These are phyloP conservation scores for Mesaphorura yosii DNA, from an alignment of 1,140 invertebrate genomes.

Conservation along the genomic window DNA sequence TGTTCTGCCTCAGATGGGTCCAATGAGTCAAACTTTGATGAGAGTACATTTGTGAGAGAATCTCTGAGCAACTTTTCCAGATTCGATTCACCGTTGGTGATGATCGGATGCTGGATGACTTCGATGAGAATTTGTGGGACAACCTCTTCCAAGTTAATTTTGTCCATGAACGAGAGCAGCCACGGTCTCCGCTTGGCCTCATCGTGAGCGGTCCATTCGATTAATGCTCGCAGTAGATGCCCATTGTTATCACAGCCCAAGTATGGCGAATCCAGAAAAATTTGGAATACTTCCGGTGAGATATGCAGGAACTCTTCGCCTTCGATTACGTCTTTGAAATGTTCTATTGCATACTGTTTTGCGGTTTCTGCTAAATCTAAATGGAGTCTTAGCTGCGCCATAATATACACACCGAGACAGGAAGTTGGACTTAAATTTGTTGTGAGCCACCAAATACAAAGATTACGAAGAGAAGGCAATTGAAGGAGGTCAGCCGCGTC, in stretches of 20 bases:
- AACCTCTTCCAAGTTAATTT: slow-evolving; percentile 27
- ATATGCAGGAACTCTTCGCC: slow-evolving; percentile 46
- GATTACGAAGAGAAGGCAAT: slow-evolving; percentile 36
- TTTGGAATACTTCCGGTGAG: slow-evolving; percentile 39
- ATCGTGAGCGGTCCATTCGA: slow-evolving; percentile 29
- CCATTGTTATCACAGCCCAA: slow-evolving; percentile 33
- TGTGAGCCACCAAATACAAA: slow-evolving; percentile 45
- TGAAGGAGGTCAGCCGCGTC: slow-evolving; percentile 46
- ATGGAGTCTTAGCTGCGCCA: slow-evolving; percentile 43
- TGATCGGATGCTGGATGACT: slow-evolving; percentile 28
- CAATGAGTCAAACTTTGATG: slow-evolving; percentile 26
- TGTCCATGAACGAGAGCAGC: slow-evolving; percentile 24
- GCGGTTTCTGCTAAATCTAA: slow-evolving; percentile 41
- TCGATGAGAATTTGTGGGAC: slow-evolving; percentile 30
- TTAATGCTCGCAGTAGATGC: slow-evolving; percentile 27
- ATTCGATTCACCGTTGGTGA: neutral
- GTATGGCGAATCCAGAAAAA: slow-evolving; percentile 31
- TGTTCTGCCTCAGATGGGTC: slow-evolving; percentile 13
- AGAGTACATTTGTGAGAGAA: slow-evolving; percentile 21
- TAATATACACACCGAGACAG: slow-evolving; percentile 43
- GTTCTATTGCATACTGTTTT: slow-evolving; percentile 42
- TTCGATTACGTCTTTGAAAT: slow-evolving; percentile 43
- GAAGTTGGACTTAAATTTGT: slow-evolving; percentile 43
- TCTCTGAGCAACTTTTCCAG: slow-evolving; percentile 22
- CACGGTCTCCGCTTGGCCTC: slow-evolving; percentile 13